These are phyloP conservation scores for mouse (Mus musculus) DNA, from an alignment of 2,113 vertebrate genomes.

Conservation along the genomic window DNA sequence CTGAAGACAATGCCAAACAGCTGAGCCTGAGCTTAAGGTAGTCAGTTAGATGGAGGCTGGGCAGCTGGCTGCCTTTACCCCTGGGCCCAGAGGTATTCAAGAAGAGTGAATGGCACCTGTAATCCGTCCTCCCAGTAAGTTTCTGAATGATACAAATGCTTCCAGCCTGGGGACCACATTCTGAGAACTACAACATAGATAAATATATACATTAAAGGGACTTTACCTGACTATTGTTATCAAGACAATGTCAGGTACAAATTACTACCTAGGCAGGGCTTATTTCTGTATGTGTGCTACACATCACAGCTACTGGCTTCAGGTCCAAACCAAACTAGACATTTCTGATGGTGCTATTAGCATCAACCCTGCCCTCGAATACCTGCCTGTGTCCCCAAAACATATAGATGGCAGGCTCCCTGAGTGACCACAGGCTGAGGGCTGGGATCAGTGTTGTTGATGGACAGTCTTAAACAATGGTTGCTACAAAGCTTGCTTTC, in stretches of 20 bases:
- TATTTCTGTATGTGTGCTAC: background rate
- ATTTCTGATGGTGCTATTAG: slow-evolving; percentile 16
- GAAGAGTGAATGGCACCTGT: background rate
- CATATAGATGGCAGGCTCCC: background rate
- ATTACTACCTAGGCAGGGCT: background rate
- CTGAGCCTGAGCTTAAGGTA: background rate
- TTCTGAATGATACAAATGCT: background rate
- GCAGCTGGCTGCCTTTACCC: background rate
- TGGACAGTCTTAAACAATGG: background rate
- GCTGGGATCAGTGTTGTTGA: background rate
- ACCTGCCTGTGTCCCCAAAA: background rate
- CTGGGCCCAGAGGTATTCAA: background rate
- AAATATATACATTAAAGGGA: slow-evolving; percentile 35
- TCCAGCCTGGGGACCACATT: background rate
- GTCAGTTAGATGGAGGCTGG: background rate
- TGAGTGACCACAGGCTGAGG: background rate
- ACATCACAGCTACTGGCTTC: background rate
- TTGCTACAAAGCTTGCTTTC: slow-evolving; percentile 7
- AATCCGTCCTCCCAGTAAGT: background rate
- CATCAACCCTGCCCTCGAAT: background rate
- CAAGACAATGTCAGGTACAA: slow-evolving; percentile 29
- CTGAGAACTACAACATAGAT: background rate
- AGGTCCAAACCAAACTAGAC: slow-evolving; percentile 10
- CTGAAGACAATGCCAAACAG: background rate
- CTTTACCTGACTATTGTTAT: slow-evolving; percentile 18